Conservation (phyloP, 2,797 vertebrate genomes). For the Atherinosoma microstoma region DNA sequence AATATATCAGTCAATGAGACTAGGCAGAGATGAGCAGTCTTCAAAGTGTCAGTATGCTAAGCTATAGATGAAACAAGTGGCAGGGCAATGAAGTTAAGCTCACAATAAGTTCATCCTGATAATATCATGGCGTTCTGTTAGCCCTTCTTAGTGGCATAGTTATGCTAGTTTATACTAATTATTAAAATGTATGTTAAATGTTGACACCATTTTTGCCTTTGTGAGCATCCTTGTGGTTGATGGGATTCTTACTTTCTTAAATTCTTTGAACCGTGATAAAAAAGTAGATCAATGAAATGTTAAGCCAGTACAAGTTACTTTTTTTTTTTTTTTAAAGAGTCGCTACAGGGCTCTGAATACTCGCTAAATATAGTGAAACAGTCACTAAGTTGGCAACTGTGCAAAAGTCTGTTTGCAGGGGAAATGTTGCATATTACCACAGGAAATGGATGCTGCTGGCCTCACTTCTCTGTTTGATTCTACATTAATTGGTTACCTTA, state of each 20-base stretch:
- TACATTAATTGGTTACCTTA: too few species aligned
- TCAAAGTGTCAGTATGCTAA: constrained; percentile 53
- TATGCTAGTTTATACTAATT: not conserved
- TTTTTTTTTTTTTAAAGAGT: too few species aligned
- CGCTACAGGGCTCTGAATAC: too few species aligned
- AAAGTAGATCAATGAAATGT: not conserved
- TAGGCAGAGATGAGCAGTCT: constrained; percentile 63
- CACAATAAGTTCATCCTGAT: constrained; percentile 28
- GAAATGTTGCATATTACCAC: too few species aligned
- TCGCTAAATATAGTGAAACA: too few species aligned
- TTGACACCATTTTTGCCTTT: not conserved
- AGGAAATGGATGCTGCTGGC: too few species aligned
- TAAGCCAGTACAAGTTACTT: too few species aligned
- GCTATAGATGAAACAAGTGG: constrained; percentile 50
- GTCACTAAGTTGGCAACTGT: too few species aligned
- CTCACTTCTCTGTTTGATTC: too few species aligned
- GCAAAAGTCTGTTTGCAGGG: too few species aligned
- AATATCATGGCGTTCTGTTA: not conserved
- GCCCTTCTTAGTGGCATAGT: not conserved
- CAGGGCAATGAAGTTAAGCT: constrained; percentile 38
- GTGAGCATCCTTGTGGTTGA: not conserved
- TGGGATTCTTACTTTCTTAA: not conserved
- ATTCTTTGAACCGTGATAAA: not conserved
- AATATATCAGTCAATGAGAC: constrained; percentile 69
- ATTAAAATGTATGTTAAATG: not conserved